Percentiles rank a stretch among this genome's conserved stretches.
These are phyloP conservation scores for Euwallacea similis DNA, from an alignment of 1,140 invertebrate genomes.

Conservation along the genomic window DNA sequence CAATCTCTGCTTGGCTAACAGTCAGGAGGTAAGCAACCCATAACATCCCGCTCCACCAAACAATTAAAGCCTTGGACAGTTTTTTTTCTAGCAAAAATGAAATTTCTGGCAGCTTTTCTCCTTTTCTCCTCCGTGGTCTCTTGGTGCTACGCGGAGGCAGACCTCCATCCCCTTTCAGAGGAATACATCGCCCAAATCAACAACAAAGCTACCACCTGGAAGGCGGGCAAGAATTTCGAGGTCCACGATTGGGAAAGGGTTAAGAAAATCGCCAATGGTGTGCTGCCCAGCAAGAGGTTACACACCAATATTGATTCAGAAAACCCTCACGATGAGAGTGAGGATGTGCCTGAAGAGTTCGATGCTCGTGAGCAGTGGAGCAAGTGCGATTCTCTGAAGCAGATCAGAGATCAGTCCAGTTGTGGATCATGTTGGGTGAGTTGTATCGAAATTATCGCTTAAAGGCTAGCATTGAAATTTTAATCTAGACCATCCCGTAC, in stretches of 20 bases:
- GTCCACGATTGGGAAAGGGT: slow-evolving; percentile 20
- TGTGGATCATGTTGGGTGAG: slow-evolving; percentile 42
- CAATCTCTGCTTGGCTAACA: too few species aligned
- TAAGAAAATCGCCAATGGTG: slow-evolving; percentile 23
- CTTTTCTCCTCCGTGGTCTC: not conserved
- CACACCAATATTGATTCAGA: not conserved
- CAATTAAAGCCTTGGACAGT: too few species aligned
- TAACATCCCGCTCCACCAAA: too few species aligned
- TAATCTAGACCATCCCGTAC: too few species aligned
- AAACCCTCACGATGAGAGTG: slow-evolving; percentile 17
- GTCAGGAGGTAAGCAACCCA: too few species aligned
- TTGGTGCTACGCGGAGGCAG: not conserved
- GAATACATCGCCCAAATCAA: slow-evolving; percentile 30
- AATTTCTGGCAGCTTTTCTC: not conserved
- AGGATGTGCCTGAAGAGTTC: slow-evolving; percentile 36
- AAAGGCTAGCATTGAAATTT: too few species aligned
- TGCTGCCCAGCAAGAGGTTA: not conserved
- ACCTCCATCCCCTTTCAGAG: slow-evolving; percentile 23
- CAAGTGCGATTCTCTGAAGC: slow-evolving; percentile 26
- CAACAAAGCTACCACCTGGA: slow-evolving; percentile 23
- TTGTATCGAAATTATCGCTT: not conserved
- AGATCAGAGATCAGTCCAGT: slow-evolving; percentile 37
- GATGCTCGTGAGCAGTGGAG: slow-evolving; percentile 39
- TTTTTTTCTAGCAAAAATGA: too few species aligned
- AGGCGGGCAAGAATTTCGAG: slow-evolving; percentile 28